Evolutionary conservation across 2,888 invertebrate genomes (phyloP), one percentile per base, ranked within the genome.

Genomic region (Nudaria mundana): DNA sequence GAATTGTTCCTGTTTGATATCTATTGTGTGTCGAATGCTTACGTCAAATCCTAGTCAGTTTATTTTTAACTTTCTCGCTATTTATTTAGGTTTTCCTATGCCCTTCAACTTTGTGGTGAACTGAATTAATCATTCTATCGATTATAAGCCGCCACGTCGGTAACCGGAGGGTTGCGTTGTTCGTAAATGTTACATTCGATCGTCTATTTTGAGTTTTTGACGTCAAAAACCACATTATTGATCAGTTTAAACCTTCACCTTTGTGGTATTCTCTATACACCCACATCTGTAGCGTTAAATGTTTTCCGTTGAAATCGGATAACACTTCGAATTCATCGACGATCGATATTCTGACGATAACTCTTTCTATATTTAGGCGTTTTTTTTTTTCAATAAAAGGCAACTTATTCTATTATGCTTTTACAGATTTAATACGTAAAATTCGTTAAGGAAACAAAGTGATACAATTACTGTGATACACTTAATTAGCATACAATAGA

Each of bases 401-500:
- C n/a, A 34, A 3, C 13, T 40, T 24, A 44, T 38, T 31, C 10
- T 29, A 7, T 41, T 31, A 25, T 12, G 43, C 24, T 4, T 37
- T 62, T 55, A 29, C 59, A 59, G 59, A 62, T 58, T 48, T 41
- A 44, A 45, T 41, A 53, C 37, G 36, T 16, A 30, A 29, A 37
- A 24, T 33, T 16, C 7, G 18, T 33, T 15, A 26, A 48, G 20
- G 40, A 49, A 60, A 45, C 40, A 28, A 58, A 59, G 65, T 68
- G 64, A 68, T 63, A 59, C 38, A 58, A 35, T 52, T 41, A 51
- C 56, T 63, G 61, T 66, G 66, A 63, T 67, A 63, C 46, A 56
- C 40, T 22, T 56, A 48, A 49, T 56, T 51, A 62, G 55, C 50
- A 66, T 65, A 57, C 39, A 58, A 50, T 63, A 56, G 63, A 56